phyloP scores from a whole-genome alignment of 2,888 invertebrate species.

The Polyommatus iphigenia region DNA sequence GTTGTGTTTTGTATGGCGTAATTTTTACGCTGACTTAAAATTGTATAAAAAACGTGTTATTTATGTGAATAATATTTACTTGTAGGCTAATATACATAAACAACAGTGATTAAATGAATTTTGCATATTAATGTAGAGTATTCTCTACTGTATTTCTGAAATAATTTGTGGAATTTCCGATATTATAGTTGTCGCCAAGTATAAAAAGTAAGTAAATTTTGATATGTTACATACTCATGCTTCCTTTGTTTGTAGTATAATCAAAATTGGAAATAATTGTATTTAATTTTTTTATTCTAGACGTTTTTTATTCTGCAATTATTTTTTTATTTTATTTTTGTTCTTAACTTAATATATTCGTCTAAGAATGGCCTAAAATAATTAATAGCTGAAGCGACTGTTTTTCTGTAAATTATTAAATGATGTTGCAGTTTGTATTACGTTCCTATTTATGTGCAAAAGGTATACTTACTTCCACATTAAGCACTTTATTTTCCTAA shows the following conservation, averaged over 20 bases:
- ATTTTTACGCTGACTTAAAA: conserved; percentile 7
- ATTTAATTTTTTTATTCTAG: neutral
- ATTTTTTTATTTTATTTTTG: neutral
- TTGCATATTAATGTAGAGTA: neutral
- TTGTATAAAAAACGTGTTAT: neutral
- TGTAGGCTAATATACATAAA: neutral
- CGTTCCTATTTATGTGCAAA: neutral
- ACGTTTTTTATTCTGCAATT: neutral
- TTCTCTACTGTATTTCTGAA: neutral
- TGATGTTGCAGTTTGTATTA: neutral
- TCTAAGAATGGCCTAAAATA: neutral
- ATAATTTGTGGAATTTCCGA: neutral
- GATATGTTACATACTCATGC: neutral
- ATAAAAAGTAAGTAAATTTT: neutral
- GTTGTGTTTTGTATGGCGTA: conserved; percentile 9
- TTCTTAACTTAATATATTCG: neutral
- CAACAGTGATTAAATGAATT: neutral
- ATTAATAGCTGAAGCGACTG: neutral
- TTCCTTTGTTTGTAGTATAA: neutral
- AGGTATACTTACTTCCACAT: neutral
- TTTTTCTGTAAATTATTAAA: neutral
- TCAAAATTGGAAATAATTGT: neutral
- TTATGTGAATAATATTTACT: neutral
- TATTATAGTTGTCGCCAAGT: neutral
- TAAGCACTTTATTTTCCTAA: neutral